Conservation (phyloP, 2,113 vertebrate species). For the Gymnogyps californianus region DNA sequence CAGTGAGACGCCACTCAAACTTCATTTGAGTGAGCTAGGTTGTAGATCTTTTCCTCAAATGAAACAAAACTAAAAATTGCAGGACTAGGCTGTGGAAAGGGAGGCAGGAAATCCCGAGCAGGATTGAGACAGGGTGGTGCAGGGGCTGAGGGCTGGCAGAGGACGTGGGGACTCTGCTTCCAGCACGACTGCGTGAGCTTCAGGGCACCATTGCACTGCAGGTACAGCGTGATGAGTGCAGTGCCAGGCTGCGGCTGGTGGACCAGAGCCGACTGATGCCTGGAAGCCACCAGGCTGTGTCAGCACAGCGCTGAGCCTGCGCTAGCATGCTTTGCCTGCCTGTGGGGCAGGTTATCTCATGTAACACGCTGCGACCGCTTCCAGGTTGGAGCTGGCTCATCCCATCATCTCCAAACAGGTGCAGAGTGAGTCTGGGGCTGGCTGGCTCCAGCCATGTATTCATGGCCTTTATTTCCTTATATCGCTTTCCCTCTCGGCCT, state of each 20-base stretch:
- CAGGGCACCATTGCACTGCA: accelerated
- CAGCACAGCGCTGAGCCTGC: not conserved
- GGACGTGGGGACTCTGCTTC: not conserved
- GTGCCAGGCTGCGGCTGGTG: not conserved
- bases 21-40: accelerated
- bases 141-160: not conserved
- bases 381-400: not conserved
- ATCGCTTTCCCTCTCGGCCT: not conserved
- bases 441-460: not conserved
- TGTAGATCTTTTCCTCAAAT: not conserved
- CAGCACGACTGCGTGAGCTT: not conserved
- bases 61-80: not conserved
- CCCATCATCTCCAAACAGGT: not conserved
- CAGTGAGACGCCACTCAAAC: not conserved
- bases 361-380: accelerated
- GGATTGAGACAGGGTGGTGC: not conserved
- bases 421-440: not conserved
- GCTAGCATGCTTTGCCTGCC: not conserved
- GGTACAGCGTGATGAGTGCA: accelerated
- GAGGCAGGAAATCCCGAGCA: not conserved
- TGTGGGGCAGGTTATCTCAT: not conserved
- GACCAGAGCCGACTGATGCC: accelerated
- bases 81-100: not conserved
- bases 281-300: not conserved
- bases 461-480: not conserved